phyloP scores from a whole-genome alignment of 2,113 vertebrate species.

The Limanda limanda region DNA sequence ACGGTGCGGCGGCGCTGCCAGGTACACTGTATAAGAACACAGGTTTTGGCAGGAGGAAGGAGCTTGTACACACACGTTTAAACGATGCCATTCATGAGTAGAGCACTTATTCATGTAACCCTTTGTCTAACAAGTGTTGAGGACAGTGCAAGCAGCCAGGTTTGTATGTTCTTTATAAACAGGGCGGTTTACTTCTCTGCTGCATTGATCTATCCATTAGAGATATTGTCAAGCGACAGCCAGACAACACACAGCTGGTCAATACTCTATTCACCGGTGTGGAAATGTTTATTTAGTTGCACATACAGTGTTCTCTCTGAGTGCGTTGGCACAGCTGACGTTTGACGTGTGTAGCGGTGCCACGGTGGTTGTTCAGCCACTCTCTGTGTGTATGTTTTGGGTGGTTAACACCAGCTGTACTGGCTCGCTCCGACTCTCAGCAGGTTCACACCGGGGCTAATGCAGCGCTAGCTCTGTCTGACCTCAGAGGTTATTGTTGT shows the following conservation, averaged over 20 bases:
- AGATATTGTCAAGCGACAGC: conserved; percentile 22
- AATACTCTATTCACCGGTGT: conserved; percentile 44
- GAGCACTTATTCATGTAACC: conserved; percentile 7
- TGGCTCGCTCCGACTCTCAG: conserved; percentile 72
- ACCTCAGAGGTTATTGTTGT: conserved; percentile 77
- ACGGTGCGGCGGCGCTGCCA: conserved; percentile 12
- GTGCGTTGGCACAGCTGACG: conserved; percentile 46
- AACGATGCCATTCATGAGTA: conserved; percentile 28
- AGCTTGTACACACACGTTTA: conserved; percentile 20
- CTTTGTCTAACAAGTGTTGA: conserved; percentile 14
- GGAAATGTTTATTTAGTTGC: conserved; percentile 57
- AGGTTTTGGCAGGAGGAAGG: conserved; percentile 34
- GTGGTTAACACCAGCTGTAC: conserved; percentile 77
- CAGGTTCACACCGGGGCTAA: conserved; percentile 76
- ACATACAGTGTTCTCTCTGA: conserved; percentile 40
- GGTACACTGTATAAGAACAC: conserved; percentile 16
- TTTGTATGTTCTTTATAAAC: too few relatives aligned
- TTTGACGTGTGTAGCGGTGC: conserved; percentile 33
- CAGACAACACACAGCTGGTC: conserved; percentile 27
- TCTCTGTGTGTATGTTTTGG: conserved; percentile 67
- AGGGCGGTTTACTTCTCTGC: neutral
- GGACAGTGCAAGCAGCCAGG: too few relatives aligned
- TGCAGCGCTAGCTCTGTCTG: conserved; percentile 65
- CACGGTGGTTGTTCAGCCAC: conserved; percentile 45
- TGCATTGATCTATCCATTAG: neutral